Evolutionary conservation across 1,140 invertebrate genomes (phyloP).

Genomic region (Lepidotrigona ventralis): DNA sequence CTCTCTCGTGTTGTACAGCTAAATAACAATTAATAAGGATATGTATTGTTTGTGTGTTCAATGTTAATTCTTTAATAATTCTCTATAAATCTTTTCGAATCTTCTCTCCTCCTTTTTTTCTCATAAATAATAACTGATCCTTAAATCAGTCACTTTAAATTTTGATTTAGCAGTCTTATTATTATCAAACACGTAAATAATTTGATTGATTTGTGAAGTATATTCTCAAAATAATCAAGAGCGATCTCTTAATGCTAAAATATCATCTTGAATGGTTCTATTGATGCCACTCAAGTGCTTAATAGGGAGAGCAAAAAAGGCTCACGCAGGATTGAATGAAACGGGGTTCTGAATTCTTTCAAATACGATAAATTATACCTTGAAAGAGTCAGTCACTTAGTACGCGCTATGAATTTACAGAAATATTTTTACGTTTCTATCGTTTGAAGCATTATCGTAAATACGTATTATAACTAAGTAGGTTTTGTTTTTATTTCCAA

Average conservation of each 20-base stretch:
- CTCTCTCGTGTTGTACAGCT: constrained; percentile 99
- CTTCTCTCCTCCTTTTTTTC: not conserved
- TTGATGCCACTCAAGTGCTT: constrained; percentile 6
- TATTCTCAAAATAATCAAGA: not conserved
- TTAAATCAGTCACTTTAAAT: not conserved
- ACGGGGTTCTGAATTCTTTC: not conserved
- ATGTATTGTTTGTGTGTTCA: constrained; percentile 34
- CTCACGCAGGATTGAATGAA: not conserved
- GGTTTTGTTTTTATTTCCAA: not conserved
- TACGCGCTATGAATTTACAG: not conserved
- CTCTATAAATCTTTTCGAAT: not conserved
- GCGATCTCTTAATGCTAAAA: constrained; percentile 16
- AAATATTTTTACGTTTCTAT: not conserved
- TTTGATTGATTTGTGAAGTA: not conserved
- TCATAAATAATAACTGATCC: not conserved
- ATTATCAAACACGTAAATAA: not conserved
- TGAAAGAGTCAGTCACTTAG: not conserved
- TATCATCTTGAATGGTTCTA: not conserved
- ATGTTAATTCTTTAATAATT: not conserved
- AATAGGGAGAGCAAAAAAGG: not conserved
- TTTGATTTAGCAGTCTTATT: not conserved
- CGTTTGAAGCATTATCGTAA: not conserved
- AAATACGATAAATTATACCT: constrained; percentile 8
- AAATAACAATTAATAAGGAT: constrained; percentile 65
- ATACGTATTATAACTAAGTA: not conserved